A percentile compares a stretch with the other conserved stretches of the same genome.
Conservation (phyloP, 2,888 invertebrate genomes). For the Apotomis turbidana region DNA sequence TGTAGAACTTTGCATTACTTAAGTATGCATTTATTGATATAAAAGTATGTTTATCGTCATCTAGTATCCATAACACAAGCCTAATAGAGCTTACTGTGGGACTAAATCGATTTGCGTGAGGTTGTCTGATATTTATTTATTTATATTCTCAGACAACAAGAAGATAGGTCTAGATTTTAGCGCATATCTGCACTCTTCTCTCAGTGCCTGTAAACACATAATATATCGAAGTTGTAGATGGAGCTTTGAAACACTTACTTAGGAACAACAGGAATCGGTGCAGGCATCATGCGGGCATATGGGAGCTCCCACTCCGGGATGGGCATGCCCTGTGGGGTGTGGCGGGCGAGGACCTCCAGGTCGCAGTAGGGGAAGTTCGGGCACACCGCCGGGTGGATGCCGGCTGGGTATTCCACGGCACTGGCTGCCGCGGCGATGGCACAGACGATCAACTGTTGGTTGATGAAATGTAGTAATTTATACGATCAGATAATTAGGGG, state of each 20-base stretch:
- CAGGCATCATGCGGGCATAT: neutral
- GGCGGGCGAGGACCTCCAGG: constrained; percentile 3
- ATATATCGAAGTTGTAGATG: too few species aligned
- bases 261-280: neutral
- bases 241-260: neutral
- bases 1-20: too few species aligned
- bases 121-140: too few species aligned
- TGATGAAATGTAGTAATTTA: neutral
- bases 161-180: too few species aligned
- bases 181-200: too few species aligned
- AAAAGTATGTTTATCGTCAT: too few species aligned
- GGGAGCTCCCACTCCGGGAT: constrained; percentile 13
- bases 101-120: too few species aligned
- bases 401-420: neutral
- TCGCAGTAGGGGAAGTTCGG: constrained; percentile 27
- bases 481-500: neutral
- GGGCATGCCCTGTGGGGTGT: neutral
- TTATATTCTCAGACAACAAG: too few species aligned
- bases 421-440: constrained; percentile 8
- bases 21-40: too few species aligned
- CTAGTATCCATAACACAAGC: too few species aligned
- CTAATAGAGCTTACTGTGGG: too few species aligned
- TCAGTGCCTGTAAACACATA: too few species aligned
- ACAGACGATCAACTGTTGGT: constrained; percentile 9
- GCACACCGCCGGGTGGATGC: constrained; percentile 12